These are phyloP conservation scores for Microcebus lehilahytsara DNA, from an alignment of 2,113 vertebrate genomes.

Conservation along the genomic window DNA sequence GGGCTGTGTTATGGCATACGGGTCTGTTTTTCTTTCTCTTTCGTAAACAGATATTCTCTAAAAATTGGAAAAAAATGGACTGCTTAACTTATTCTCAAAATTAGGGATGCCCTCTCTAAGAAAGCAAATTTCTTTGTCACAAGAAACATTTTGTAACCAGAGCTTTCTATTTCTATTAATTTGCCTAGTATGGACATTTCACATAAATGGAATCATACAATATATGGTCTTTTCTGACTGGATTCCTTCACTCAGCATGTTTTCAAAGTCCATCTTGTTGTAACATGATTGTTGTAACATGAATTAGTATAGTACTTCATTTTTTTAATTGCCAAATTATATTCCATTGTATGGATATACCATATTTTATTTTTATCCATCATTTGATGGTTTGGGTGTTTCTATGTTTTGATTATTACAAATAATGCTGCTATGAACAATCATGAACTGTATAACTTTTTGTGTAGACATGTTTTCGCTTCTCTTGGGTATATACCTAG, in stretches of 20 bases:
- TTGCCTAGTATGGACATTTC: neutral
- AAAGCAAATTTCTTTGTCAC: neutral
- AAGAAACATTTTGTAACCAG: neutral
- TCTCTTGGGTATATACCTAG: neutral
- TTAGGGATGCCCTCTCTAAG: neutral
- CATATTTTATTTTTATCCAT: neutral
- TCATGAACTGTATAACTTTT: neutral
- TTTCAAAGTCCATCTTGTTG: neutral
- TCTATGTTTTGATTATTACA: neutral
- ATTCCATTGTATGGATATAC: neutral
- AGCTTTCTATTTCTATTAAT: neutral
- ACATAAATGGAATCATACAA: neutral
- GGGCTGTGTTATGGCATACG: neutral
- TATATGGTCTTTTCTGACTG: neutral
- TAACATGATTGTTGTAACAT: neutral
- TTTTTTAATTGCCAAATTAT: neutral
- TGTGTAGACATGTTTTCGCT: neutral
- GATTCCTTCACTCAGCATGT: neutral
- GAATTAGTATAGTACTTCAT: neutral
- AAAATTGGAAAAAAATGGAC: neutral
- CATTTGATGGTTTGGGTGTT: neutral
- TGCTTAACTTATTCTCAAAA: neutral
- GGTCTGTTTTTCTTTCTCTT: neutral
- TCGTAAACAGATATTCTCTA: slow-evolving; percentile 10
- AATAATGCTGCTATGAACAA: neutral